Percentiles rank a stretch among this genome's conserved stretches.
Evolutionary conservation across 2,797 vertebrate genomes (phyloP).

Genomic region (Amphiprion clarkii): DNA sequence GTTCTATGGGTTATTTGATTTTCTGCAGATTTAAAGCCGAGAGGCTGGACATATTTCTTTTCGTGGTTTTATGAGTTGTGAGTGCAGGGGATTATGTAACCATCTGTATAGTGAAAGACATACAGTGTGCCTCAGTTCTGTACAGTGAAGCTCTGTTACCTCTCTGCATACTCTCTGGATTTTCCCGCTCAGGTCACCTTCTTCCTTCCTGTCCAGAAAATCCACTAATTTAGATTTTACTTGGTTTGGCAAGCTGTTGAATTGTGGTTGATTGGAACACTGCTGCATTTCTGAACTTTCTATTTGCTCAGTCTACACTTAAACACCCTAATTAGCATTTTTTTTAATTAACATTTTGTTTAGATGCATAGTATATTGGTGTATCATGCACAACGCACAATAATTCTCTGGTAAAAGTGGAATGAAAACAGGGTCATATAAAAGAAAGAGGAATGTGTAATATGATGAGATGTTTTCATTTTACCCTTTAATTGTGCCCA

Average conservation of each 20-base stretch:
- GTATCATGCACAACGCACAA: background rate
- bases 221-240: slow-evolving; percentile 49
- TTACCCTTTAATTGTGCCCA: background rate
- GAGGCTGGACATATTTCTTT: slow-evolving; percentile 46
- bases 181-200: slow-evolving; percentile 47
- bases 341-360: background rate
- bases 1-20: slow-evolving; percentile 35
- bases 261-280: slow-evolving; percentile 37
- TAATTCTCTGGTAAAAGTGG: background rate
- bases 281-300: slow-evolving; percentile 11
- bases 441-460: background rate
- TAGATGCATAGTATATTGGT: background rate
- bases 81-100: slow-evolving; percentile 70
- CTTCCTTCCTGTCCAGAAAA: slow-evolving; percentile 66
- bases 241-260: slow-evolving; percentile 46
- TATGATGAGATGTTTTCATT: background rate
- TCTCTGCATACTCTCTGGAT: slow-evolving; percentile 37
- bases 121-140: slow-evolving; percentile 73
- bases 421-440: background rate
- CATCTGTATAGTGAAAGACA: slow-evolving; percentile 75
- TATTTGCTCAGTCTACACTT: slow-evolving; percentile 8
- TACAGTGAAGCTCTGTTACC: slow-evolving; percentile 81
- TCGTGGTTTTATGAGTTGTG: slow-evolving; percentile 57
- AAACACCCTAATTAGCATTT: background rate
- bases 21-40: slow-evolving; percentile 32